Evolutionary conservation across 1,140 invertebrate species (phyloP).

Genomic region (Drosophila sp.): DNA sequence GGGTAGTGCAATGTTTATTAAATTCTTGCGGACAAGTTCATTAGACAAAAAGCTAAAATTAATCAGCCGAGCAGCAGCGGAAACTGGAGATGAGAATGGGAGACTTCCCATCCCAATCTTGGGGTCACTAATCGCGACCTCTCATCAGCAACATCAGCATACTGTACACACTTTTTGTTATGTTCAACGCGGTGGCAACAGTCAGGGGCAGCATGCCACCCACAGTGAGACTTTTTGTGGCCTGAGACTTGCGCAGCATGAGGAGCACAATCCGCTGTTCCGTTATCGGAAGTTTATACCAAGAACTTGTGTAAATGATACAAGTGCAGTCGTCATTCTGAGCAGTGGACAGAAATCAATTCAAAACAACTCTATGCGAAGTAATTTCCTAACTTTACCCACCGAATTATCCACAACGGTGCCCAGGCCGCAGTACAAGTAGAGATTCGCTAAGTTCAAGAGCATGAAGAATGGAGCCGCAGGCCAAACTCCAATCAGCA

Average conservation of each 20-base stretch:
- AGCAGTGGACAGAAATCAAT: not conserved
- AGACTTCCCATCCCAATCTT: not conserved
- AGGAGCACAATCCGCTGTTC: not conserved
- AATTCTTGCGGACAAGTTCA: conserved; percentile 75
- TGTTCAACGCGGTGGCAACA: conserved; percentile 10
- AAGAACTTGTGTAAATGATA: not conserved
- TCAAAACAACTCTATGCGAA: too few species aligned
- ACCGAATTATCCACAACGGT: not conserved
- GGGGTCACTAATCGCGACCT: conserved; percentile 19
- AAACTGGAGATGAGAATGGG: not conserved
- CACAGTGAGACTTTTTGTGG: not conserved
- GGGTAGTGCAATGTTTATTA: conserved; percentile 67
- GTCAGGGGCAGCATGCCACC: conserved; percentile 20
- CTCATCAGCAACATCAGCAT: conserved; percentile 34
- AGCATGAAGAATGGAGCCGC: not conserved
- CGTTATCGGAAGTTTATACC: not conserved
- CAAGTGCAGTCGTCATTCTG: not conserved
- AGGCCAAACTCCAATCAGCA: not conserved
- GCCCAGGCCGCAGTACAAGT: not conserved
- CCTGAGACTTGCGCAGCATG: not conserved
- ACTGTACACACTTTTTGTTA: conserved; percentile 37
- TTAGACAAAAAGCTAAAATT: conserved; percentile 81
- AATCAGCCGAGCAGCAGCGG: conserved; percentile 48
- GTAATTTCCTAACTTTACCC: not conserved
- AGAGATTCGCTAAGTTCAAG: not conserved